Evolutionary conservation across 2,888 invertebrate genomes (phyloP), one percentile per base, ranked within the genome.

Genomic region (Drosophila stalkeri): DNA sequence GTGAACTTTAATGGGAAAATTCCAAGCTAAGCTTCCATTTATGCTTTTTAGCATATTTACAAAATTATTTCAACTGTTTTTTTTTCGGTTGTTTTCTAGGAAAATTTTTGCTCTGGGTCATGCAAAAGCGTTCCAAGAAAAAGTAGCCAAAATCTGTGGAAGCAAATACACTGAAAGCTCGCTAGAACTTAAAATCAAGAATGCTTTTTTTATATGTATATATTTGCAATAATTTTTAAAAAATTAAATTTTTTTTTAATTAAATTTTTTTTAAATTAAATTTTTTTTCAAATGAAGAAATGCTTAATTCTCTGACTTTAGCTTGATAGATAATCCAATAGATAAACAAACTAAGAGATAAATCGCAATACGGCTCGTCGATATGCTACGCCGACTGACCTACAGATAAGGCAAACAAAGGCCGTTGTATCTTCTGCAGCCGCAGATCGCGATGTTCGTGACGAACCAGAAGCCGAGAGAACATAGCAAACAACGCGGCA

Each of bases 371-470:
- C 23, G 56, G 54, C 57, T 43, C 43, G 33, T 64, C 51, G 64
- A 57, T 64, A 51, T 57, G 71, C 57, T 64, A 51, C 31, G 57
- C 20, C 49, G 43, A 73, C 64, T 72, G 74, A 74, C 64, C 74
- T 43, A 77, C 41, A 72, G 74, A 77, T 75, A 75, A 72, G 71
- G 18, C 47, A 63, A 49, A 73, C 73, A 73, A 74, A 76, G 59
- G 27, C 59, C 68, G 52, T 51, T 75, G 35, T 74, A 72, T 75
- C 77, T 55, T 35, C 44, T 43, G 54, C 16, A 7, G 20, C 49
- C 33, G 16, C 46, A 20, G 56, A 44, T 57, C 43, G 56, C 56
- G 43, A 43, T 56, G 56, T 56, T 18, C 56, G 72, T 49, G 65
- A 39, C 43, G 39, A 56, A 46, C 39, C 52, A 54, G 20, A 54